phyloP scores from a whole-genome alignment of 2,113 vertebrate genomes.

The Chrysemys picta region DNA sequence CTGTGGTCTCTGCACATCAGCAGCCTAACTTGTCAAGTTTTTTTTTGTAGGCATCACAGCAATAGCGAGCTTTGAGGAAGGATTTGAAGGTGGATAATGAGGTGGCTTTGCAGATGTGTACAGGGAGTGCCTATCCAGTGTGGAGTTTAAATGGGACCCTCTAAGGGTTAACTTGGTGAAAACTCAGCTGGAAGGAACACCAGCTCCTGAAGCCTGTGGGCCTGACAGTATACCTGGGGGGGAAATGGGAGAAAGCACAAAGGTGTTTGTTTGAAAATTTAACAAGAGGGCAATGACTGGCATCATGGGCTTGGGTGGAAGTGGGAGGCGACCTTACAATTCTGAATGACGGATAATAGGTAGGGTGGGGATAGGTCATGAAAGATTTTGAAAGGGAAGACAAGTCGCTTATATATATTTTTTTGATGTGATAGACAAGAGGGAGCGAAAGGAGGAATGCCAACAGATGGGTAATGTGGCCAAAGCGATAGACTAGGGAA shows the following conservation, averaged over 20 bases:
- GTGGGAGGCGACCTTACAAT: neutral
- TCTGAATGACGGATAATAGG: neutral
- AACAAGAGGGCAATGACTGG: neutral
- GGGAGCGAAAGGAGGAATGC: no score
- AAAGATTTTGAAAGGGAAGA: neutral
- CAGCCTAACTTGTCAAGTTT: no score
- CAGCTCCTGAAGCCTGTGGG: neutral
- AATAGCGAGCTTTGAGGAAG: neutral
- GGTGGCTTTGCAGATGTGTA: neutral
- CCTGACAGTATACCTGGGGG: neutral
- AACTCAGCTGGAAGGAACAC: neutral
- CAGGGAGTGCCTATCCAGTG: neutral
- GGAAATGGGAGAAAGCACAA: neutral
- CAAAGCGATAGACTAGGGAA: no score
- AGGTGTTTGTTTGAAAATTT: neutral
- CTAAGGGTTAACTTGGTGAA: neutral
- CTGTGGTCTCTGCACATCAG: no score
- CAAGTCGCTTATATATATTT: no score
- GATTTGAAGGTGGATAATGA: neutral
- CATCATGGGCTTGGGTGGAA: neutral
- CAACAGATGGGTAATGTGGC: no score
- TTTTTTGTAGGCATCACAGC: neutral
- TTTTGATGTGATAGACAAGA: no score
- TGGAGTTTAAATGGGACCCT: neutral
- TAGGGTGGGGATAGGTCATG: neutral